Evolutionary conservation across 2,113 vertebrate genomes (phyloP).

Genomic region (Gobius niger): DNA sequence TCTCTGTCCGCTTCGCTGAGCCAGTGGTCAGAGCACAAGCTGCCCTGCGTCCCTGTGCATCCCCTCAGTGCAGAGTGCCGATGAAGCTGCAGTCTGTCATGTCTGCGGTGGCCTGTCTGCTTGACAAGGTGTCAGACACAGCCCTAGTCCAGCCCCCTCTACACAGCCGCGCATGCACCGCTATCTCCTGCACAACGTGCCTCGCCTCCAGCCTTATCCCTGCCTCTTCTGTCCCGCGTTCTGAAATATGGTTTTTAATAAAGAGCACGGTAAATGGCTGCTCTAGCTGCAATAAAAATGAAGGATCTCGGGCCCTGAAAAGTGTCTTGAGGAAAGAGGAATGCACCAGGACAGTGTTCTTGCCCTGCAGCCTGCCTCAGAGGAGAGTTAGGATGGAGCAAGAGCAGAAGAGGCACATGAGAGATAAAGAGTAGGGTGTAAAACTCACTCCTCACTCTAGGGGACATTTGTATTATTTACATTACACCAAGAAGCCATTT

Average conservation of each 20-base stretch:
- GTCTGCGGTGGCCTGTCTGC: conserved; percentile 63
- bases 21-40: conserved; percentile 66
- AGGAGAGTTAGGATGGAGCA: conserved; percentile 30
- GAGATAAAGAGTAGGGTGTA: conserved; percentile 17
- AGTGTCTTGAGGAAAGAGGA: conserved; percentile 67
- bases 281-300: conserved; percentile 74
- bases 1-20: conserved; percentile 63
- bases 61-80: conserved; percentile 63
- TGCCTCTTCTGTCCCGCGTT: conserved; percentile 43
- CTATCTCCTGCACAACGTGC: conserved; percentile 36
- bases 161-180: conserved; percentile 44
- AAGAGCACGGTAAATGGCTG: conserved; percentile 73
- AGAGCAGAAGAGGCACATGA: conserved; percentile 17
- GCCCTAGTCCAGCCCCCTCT: conserved; percentile 38
- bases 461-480: conserved; percentile 53
- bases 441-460: conserved; percentile 40
- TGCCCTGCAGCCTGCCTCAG: conserved; percentile 42
- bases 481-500: conserved; percentile 42
- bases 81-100: conserved; percentile 74
- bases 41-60: conserved; percentile 71
- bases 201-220: conserved; percentile 44
- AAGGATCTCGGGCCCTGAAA: conserved; percentile 62
- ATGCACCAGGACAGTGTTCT: conserved; percentile 53
- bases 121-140: conserved; percentile 74
- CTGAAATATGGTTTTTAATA: conserved; percentile 82